phyloP scores from a whole-genome alignment of 2,888 invertebrate genomes.

The Agrotis clavis region DNA sequence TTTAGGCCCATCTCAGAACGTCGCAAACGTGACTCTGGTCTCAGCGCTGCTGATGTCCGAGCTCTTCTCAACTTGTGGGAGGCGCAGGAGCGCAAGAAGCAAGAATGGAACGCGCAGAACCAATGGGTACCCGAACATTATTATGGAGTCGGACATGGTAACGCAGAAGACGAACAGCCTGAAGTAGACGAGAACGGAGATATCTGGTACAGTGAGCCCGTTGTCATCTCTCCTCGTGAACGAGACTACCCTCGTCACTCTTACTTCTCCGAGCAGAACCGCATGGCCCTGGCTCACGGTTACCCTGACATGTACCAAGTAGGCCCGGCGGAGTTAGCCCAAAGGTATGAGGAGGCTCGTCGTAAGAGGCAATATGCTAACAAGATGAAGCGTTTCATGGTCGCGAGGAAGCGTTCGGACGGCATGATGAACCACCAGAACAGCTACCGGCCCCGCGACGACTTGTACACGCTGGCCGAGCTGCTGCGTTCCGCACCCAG shows the following conservation, averaged over 20 bases:
- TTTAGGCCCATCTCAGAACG: constrained; percentile 87
- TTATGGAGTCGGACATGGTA: constrained; percentile 79
- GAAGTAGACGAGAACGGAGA: constrained; percentile 90
- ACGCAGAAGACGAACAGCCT: constrained; percentile 87
- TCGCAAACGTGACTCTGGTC: constrained; percentile 91
- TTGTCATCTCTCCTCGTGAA: constrained; percentile 86
- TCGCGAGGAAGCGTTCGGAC: constrained; percentile 90
- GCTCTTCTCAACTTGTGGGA: constrained; percentile 92
- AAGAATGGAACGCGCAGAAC: constrained; percentile 85
- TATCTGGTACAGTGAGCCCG: constrained; percentile 91
- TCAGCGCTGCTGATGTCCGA: constrained; percentile 92
- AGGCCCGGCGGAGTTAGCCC: constrained; percentile 84
- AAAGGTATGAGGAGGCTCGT: constrained; percentile 86
- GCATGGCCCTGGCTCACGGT: constrained; percentile 83
- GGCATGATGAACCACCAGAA: constrained; percentile 82
- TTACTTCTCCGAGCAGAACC: constrained; percentile 88
- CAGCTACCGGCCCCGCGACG: constrained; percentile 89
- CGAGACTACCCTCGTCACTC: constrained; percentile 85
- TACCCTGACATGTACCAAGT: constrained; percentile 87
- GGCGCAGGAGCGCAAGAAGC: constrained; percentile 90
- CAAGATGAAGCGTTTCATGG: constrained; percentile 92
- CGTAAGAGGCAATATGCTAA: constrained; percentile 88
- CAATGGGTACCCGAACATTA: constrained; percentile 84
- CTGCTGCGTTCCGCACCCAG: constrained; percentile 89
- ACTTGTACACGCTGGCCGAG: constrained; percentile 92